phyloP scores from a whole-genome alignment of 2,113 vertebrate species.

The Noctilio leporinus region DNA sequence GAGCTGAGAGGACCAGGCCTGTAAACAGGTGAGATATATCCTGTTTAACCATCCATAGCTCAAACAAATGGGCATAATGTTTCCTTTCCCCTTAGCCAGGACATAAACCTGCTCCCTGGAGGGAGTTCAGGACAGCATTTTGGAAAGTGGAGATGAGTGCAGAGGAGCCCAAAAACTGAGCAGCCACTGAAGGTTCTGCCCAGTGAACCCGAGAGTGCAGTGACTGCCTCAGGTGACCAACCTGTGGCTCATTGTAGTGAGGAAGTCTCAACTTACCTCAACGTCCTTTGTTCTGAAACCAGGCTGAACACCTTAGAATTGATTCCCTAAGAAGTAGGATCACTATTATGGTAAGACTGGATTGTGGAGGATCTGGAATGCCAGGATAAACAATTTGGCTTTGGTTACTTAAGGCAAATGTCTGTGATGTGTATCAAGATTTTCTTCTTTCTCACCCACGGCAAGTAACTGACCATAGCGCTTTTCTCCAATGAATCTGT shows the following conservation, averaged over 20 bases:
- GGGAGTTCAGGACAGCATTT: neutral
- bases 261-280: neutral
- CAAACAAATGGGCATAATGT: neutral
- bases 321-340: neutral
- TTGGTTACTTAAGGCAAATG: neutral
- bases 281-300: neutral
- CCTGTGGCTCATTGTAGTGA: rapidly evolving
- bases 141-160: neutral
- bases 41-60: neutral
- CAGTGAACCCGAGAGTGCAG: neutral
- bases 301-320: neutral
- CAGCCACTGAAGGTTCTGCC: neutral
- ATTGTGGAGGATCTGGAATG: neutral
- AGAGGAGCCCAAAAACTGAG: neutral
- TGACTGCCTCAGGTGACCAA: neutral
- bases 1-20: neutral
- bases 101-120: neutral
- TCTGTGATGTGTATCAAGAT: neutral
- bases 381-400: neutral
- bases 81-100: neutral
- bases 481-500: neutral
- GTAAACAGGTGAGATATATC: neutral
- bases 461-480: neutral
- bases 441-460: neutral
- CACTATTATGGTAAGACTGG: neutral